Base-by-base conservation (phyloP, 1,140 invertebrate species). In the Hycleus cichorii region DNA sequence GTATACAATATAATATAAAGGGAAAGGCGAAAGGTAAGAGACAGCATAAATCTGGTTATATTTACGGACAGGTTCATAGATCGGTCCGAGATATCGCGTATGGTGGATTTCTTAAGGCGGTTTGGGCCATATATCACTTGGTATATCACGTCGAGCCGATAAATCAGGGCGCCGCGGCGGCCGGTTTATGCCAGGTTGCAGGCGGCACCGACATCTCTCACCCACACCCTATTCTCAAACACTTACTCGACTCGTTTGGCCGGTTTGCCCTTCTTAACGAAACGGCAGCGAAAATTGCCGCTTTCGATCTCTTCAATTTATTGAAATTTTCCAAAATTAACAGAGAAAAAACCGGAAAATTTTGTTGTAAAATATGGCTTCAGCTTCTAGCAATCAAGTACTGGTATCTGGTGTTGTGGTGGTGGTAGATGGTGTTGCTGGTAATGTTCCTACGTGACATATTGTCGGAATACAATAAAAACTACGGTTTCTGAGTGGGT, bases 71-170 rank as follows among this genome's bases (percentile, higher is more conserved):
- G 64, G 66, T 65, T 65, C 64, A 67, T 66, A 67, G 67, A 69
- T 69, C 67, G 67, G 65, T 64, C 60, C 62, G 64, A 65, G 67
- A 69, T 69, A 69, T 69, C 67, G 65, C 65, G 60, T 67, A 66
- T 69, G 60, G 49, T 65, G 65, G 65, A 69, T 69, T 67, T 68
- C 67, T 67, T 69, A 64, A 65, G 65, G 60, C 62, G 54, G 59
- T 50, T 58, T 57, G 44, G 50, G 60, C 64, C 53, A 69, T 69
- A 69, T 69, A 67, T 69, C 65, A 69, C 65, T 47, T 64, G 57
- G 65, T 67, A 66, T 69, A 69, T 69, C 67, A 69, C 67, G 62
- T 63, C 60, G 60, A 61, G 42, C 62, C 66, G 62, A 69, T 69
- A 69, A 67, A 69, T 69, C 67, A 69, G 58, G 58, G 43, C 55